phyloP scores from a whole-genome alignment of 1,140 invertebrate species.

The Galleria mellonella region DNA sequence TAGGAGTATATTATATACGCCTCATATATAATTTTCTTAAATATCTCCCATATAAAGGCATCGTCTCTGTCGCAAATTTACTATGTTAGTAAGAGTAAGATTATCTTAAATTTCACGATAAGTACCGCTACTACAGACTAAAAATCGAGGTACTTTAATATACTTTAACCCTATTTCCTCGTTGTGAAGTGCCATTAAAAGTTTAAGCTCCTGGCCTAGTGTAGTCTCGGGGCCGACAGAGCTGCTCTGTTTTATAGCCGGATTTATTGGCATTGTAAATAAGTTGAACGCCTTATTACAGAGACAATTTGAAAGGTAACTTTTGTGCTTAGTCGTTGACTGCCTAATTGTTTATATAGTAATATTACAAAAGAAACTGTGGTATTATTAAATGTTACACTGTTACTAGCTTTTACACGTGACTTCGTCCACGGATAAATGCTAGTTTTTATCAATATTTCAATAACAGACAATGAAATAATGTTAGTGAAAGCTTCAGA shows the following conservation, averaged over 20 bases:
- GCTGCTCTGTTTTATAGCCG: slow-evolving; percentile 12
- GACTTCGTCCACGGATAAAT: no score
- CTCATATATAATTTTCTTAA: no score
- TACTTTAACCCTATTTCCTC: slow-evolving; percentile 31
- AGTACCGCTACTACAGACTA: slow-evolving; percentile 11
- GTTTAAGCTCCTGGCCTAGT: slow-evolving; percentile 22
- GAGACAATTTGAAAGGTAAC: background rate
- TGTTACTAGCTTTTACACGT: no score
- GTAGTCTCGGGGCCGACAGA: slow-evolving; percentile 7
- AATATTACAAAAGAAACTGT: no score
- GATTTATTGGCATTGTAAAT: slow-evolving; percentile 27
- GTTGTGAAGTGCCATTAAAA: slow-evolving; percentile 43
- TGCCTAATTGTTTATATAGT: background rate
- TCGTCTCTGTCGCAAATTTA: no score
- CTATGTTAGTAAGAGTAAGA: no score
- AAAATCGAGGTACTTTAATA: slow-evolving; percentile 35
- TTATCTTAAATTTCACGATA: slow-evolving; percentile 11
- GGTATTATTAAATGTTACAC: no score
- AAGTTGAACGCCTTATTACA: slow-evolving; percentile 11
- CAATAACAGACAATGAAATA: no score
- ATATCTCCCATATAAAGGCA: no score
- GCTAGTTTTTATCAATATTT: no score
- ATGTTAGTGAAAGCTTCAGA: no score
- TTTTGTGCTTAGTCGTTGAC: background rate
- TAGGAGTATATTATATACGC: no score